Evolutionary conservation across 2,888 invertebrate species (phyloP), one percentile per base, ranked within the genome.

Genomic region (Parthenolecanium corni): DNA sequence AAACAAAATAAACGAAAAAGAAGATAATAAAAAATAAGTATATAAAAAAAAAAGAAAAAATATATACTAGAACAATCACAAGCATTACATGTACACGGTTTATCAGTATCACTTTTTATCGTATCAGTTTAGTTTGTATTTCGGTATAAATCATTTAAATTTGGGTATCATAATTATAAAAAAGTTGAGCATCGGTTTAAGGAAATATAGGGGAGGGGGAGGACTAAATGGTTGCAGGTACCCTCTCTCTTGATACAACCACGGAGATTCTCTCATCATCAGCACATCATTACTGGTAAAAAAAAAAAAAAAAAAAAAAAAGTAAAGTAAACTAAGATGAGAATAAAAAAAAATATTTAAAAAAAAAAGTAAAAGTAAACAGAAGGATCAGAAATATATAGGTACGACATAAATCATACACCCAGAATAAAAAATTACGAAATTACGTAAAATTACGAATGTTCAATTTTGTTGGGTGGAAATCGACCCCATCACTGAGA

Each of bases 21-120:
- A 23, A 4, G 25, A 58, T 12, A 20, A 51, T 38, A 31, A 36
- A 54, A 61, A 51, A 40, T 9, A 58, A 47, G 47, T 47, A 14
- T 6, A 58, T 20, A 46, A 49, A 49, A 54, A 21, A 40, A 20
- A 47, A 44, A 58, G 38, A 66, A 56, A 64, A 52, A 65, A 25
- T 64, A 65, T 54, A 49, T 58, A 54, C 42, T 42, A 23, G 54
- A 54, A 42, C 24, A 54, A 31, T 61, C 61, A 61, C 61, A 61
- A 61, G 61, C 61, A 40, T 61, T 61, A 38, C 38, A 23, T 47
- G 36, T 21, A 36, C 18, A 14, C 23, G 20, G 40, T 56, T 58
- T 20, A 16, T 40, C 20, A 38, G 38, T n/a, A 61, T 61, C 49
- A 38, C 42, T 16, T 52, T 52, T 52, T 38, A 20, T 25, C 16